Conservation (phyloP, 1,140 invertebrate species). For the Bombus pascuorum region DNA sequence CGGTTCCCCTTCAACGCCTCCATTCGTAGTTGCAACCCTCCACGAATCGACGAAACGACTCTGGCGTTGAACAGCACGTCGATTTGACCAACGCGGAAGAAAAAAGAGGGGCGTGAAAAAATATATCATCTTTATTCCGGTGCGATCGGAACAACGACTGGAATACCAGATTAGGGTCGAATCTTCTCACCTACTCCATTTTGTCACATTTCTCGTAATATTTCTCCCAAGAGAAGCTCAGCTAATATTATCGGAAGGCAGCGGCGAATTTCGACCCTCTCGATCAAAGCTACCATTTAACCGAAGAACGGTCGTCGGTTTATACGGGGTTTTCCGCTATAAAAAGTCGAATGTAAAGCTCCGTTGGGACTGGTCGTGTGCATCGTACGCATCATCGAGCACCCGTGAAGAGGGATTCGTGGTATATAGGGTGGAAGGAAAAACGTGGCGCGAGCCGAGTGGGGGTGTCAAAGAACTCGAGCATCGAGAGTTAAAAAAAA, state of each 20-base stretch:
- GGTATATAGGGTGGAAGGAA: conserved; percentile 40
- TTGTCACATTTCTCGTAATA: not conserved
- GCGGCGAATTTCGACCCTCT: not conserved
- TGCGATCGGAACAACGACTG: too few relatives aligned
- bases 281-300: not conserved
- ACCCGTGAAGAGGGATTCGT: conserved; percentile 30
- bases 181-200: not conserved
- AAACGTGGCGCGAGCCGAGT: not conserved
- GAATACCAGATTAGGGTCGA: not conserved
- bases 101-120: too few relatives aligned
- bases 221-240: not conserved
- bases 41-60: too few relatives aligned
- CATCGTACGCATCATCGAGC: conserved; percentile 38
- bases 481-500: conserved; percentile 11
- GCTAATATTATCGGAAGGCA: conserved; percentile 1
- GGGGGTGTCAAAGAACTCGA: conserved; percentile 28
- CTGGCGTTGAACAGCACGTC: too few relatives aligned
- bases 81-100: too few relatives aligned
- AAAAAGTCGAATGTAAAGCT: conserved; percentile 22
- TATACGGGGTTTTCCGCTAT: not conserved
- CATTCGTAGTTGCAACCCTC: too few relatives aligned
- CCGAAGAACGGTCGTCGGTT: not conserved
- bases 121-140: too few relatives aligned
- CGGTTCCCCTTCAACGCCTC: too few relatives aligned
- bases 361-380: conserved; percentile 33